These are phyloP conservation scores for Galagoides demidoff DNA, from an alignment of 2,797 vertebrate species.

Conservation along the genomic window DNA sequence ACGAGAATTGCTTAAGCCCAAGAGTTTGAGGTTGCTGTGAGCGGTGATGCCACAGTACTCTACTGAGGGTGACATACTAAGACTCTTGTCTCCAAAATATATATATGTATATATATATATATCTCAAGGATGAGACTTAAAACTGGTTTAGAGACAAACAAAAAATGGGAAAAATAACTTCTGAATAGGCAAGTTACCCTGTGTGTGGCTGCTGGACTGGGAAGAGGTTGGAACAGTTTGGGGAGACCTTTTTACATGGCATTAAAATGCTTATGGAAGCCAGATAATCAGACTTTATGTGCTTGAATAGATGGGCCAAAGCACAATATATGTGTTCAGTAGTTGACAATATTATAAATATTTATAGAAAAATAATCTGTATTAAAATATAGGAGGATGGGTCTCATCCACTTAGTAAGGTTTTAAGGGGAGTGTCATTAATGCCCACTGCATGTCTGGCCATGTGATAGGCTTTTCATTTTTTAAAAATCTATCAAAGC, in stretches of 20 bases:
- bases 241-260: background rate
- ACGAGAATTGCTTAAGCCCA: no score
- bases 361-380: background rate
- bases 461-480: background rate
- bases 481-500: background rate
- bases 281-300: background rate
- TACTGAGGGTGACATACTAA: no score
- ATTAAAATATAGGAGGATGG: background rate
- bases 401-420: background rate
- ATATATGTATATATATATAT: no score
- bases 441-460: background rate
- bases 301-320: background rate
- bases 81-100: background rate
- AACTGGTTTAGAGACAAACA: background rate
- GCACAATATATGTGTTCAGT: rapidly evolving
- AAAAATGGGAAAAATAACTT: background rate
- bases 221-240: no score
- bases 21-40: no score
- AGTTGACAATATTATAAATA: background rate
- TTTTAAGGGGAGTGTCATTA: background rate
- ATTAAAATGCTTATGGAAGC: background rate
- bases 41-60: no score
- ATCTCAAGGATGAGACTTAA: background rate
- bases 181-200: background rate
- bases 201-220: background rate